Evolutionary conservation across 2,888 invertebrate genomes (phyloP).

Genomic region (Linnaemya tessellans): DNA sequence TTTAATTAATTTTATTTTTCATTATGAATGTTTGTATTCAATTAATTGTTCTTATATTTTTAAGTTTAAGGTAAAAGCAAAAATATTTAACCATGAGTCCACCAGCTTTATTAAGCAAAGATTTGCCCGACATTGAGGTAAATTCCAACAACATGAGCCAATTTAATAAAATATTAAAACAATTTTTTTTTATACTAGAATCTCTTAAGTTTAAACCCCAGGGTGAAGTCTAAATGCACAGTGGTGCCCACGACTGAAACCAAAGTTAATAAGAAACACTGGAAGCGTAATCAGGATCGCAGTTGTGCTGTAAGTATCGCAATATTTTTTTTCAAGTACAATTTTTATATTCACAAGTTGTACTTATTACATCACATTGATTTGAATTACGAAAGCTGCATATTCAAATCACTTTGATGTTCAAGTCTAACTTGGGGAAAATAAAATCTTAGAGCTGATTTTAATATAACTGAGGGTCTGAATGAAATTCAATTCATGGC

Average conservation of each 20-base stretch:
- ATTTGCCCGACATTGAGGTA: constrained; percentile 93
- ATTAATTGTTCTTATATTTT: neutral
- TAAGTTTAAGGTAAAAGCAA: constrained; percentile 38
- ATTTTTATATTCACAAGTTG: no score
- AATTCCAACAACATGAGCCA: constrained; percentile 75
- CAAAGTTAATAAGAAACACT: constrained; percentile 94
- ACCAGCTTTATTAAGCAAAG: constrained; percentile 86
- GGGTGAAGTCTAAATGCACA: constrained; percentile 89
- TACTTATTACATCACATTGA: no score
- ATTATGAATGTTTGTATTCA: no score
- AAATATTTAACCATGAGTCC: constrained; percentile 79
- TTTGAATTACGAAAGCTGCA: no score
- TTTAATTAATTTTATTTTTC: no score
- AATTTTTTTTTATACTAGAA: constrained; percentile 85
- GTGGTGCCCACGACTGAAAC: constrained; percentile 93
- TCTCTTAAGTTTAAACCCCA: constrained; percentile 93
- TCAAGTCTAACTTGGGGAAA: no score
- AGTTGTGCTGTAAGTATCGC: constrained; percentile 90
- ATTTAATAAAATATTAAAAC: neutral
- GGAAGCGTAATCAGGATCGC: constrained; percentile 96
- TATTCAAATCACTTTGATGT: no score
- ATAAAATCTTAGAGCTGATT: no score
- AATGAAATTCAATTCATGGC: no score
- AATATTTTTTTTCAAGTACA: no score
- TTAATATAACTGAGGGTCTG: no score